Conservation (phyloP, 53 echinoderm and acorn worm species). For the Luidia sarsii region DNA sequence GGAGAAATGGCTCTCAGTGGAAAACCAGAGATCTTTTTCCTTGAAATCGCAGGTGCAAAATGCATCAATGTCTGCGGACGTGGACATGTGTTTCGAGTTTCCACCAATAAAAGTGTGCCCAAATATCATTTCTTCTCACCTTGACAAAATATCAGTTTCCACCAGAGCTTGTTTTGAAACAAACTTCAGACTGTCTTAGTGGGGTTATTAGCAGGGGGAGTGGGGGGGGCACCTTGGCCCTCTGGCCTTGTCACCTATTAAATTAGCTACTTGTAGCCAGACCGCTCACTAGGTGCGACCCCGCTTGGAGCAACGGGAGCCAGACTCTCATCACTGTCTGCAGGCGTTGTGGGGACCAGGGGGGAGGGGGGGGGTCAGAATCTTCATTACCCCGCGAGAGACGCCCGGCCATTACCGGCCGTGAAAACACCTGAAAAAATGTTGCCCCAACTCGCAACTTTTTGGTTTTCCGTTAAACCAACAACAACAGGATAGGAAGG, state of each 20-base stretch:
- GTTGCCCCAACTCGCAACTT: slow-evolving; percentile 32
- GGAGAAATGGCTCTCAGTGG: too few relatives aligned
- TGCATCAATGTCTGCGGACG: too few relatives aligned
- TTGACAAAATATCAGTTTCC: too few relatives aligned
- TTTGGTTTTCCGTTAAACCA: slow-evolving; percentile 32
- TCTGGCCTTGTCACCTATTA: not conserved
- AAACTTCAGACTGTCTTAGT: too few relatives aligned
- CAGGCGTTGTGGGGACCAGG: too few relatives aligned
- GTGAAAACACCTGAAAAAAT: slow-evolving; percentile 48
- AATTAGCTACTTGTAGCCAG: slow-evolving; percentile 33
- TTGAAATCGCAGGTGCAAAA: too few relatives aligned
- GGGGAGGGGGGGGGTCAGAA: too few relatives aligned
- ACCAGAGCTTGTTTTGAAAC: too few relatives aligned
- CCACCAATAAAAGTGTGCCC: not conserved
- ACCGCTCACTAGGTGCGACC: slow-evolving; percentile 33
- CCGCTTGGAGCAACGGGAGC: slow-evolving; percentile 22
- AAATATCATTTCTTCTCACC: not conserved
- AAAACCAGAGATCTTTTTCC: too few relatives aligned
- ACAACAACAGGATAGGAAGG: slow-evolving; percentile 11
- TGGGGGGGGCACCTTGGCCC: not conserved
- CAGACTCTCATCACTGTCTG: too few relatives aligned
- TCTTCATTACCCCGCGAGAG: not conserved
- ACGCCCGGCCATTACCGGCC: slow-evolving; percentile 3
- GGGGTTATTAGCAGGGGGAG: not conserved
- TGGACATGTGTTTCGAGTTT: too few relatives aligned